Conservation (phyloP, 1,140 invertebrate species). For the Trichonephila clavata region DNA sequence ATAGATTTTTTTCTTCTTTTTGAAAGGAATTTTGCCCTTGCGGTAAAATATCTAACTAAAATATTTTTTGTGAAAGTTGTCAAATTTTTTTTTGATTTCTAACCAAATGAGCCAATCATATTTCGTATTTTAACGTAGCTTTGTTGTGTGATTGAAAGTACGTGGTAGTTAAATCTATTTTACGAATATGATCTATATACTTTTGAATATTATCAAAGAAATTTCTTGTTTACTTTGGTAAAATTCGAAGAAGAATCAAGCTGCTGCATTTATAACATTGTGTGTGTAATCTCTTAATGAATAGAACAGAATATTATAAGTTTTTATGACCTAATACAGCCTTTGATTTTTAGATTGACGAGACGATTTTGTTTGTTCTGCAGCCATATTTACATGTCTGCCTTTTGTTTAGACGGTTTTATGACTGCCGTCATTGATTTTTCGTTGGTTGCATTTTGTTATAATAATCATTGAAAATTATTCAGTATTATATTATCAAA, state of each 20-base stretch:
- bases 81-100: constrained; percentile 68
- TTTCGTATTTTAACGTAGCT: constrained; percentile 73
- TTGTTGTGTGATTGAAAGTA: constrained; percentile 72
- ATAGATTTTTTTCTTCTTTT: not conserved
- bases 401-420: constrained; percentile 67
- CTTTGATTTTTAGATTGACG: constrained; percentile 46
- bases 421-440: constrained; percentile 56
- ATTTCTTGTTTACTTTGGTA: constrained; percentile 44
- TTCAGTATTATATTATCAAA: not conserved
- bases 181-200: constrained; percentile 61
- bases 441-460: constrained; percentile 9
- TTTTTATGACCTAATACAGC: constrained; percentile 18
- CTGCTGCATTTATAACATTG: constrained; percentile 25
- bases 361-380: constrained; percentile 68
- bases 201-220: constrained; percentile 37
- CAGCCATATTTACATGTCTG: constrained; percentile 76
- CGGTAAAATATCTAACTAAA: constrained; percentile 42
- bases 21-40: not conserved
- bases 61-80: constrained; percentile 60
- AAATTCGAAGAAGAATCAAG: constrained; percentile 34
- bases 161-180: constrained; percentile 59
- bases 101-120: constrained; percentile 73
- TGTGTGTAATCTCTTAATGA: constrained; percentile 5
- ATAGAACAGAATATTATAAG: not conserved
- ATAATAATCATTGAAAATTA: not conserved